These are phyloP conservation scores for Trachythela sp. DNA, from an alignment of 64 coral and sea anemone genomes.

Conservation along the genomic window DNA sequence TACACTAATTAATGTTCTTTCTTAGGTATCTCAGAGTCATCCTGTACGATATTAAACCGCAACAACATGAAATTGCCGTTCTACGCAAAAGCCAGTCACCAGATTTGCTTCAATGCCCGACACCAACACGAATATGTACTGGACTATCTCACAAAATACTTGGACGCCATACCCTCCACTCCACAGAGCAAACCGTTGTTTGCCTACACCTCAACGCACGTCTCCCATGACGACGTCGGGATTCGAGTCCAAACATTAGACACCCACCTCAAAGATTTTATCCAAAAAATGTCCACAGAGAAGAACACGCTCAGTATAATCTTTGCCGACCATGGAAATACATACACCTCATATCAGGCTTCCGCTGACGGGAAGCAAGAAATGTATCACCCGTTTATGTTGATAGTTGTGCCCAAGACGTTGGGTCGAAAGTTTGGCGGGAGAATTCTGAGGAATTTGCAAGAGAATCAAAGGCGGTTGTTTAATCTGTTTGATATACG, in stretches of 20 bases:
- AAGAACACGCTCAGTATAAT: slow-evolving; percentile 66
- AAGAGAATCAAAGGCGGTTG: slow-evolving; percentile 63
- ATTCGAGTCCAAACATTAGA: slow-evolving; percentile 67
- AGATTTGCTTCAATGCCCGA: slow-evolving; percentile 84
- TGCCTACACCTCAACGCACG: slow-evolving; percentile 57
- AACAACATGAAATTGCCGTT: slow-evolving; percentile 48
- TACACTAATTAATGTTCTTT: background rate
- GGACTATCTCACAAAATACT: slow-evolving; percentile 49
- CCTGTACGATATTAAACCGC: slow-evolving; percentile 54
- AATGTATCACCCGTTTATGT: slow-evolving; percentile 85
- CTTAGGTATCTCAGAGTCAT: slow-evolving; percentile 72
- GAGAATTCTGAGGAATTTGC: slow-evolving; percentile 43
- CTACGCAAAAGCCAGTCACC: slow-evolving; percentile 41
- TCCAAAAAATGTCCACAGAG: slow-evolving; percentile 32
- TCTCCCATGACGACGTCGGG: slow-evolving; percentile 66
- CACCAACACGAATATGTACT: slow-evolving; percentile 76
- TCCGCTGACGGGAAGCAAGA: slow-evolving; percentile 74
- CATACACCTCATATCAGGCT: slow-evolving; percentile 60
- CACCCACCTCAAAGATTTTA: slow-evolving; percentile 42
- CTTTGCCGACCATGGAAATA: slow-evolving; percentile 88
- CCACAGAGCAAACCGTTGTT: slow-evolving; percentile 49
- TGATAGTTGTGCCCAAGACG: slow-evolving; percentile 65
- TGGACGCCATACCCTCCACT: slow-evolving; percentile 25
- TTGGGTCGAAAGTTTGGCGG: slow-evolving; percentile 48
- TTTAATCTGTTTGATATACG: slow-evolving; percentile 69